Percentiles rank a stretch among this genome's conserved stretches.
phyloP scores from a whole-genome alignment of 2,888 invertebrate species.

The Rotaria sp. region DNA sequence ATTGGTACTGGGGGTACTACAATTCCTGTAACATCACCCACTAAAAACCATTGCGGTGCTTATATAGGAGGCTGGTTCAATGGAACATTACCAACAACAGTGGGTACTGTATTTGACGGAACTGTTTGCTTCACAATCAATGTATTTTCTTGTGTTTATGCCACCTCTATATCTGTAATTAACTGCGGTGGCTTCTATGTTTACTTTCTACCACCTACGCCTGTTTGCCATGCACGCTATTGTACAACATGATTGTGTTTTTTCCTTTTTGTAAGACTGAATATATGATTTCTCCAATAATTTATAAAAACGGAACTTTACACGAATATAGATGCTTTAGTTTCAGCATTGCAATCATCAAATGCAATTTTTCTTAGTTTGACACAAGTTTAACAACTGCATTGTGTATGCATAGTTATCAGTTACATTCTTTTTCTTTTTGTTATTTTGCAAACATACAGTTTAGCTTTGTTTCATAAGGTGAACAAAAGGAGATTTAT shows the following conservation, averaged over 20 bases:
- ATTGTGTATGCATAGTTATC: too few relatives aligned
- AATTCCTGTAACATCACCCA: neutral
- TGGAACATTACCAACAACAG: neutral
- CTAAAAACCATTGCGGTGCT: neutral
- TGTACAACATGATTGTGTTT: neutral
- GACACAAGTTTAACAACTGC: too few relatives aligned
- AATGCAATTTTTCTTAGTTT: too few relatives aligned
- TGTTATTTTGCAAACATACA: neutral
- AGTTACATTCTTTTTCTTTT: too few relatives aligned
- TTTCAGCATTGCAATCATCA: too few relatives aligned
- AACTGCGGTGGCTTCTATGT: neutral
- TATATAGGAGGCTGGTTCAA: neutral
- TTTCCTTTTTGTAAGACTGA: too few relatives aligned
- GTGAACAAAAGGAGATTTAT: conserved; percentile 12
- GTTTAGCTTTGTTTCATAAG: neutral
- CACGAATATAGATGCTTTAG: too few relatives aligned
- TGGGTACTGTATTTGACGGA: neutral
- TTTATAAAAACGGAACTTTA: too few relatives aligned
- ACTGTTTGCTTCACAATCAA: neutral
- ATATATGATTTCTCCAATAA: too few relatives aligned
- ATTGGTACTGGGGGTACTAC: neutral
- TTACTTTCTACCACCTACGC: neutral
- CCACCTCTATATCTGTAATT: neutral
- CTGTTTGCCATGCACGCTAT: neutral
- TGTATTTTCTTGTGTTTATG: rapidly evolving